phyloP scores from a whole-genome alignment of 2,888 invertebrate genomes.

The Apantesis nais region DNA sequence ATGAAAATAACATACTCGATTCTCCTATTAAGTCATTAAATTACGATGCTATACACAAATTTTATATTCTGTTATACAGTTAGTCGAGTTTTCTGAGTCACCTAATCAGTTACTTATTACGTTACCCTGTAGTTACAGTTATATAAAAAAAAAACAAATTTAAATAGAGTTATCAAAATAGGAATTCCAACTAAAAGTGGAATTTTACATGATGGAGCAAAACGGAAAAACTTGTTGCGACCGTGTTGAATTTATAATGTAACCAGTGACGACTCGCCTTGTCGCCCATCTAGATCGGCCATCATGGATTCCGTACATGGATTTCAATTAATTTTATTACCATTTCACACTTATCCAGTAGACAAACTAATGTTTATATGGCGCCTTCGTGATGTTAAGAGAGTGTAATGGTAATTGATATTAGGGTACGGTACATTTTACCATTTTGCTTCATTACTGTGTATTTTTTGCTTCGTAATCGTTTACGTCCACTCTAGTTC shows the following conservation, averaged over 20 bases:
- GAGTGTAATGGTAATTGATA: conserved; percentile 25
- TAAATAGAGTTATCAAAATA: conserved; percentile 25
- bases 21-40: not conserved
- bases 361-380: conserved; percentile 5
- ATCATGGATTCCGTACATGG: conserved; percentile 53
- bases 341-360: conserved; percentile 14
- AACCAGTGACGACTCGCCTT: conserved; percentile 60
- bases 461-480: not conserved
- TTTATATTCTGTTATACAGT: not conserved
- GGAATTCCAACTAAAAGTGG: conserved; percentile 38
- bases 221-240: conserved; percentile 60
- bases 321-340: conserved; percentile 18
- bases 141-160: conserved; percentile 9
- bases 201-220: conserved; percentile 50
- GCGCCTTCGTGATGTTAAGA: conserved; percentile 15
- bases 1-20: not conserved
- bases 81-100: not conserved
- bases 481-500: not conserved
- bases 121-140: not conserved
- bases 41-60: not conserved
- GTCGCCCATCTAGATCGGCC: conserved; percentile 59
- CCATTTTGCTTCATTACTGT: not conserved
- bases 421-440: not conserved
- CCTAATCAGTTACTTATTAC: not conserved
- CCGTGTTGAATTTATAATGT: conserved; percentile 65